Conservation (phyloP, 2,888 invertebrate genomes). For the Thereva unica region DNA sequence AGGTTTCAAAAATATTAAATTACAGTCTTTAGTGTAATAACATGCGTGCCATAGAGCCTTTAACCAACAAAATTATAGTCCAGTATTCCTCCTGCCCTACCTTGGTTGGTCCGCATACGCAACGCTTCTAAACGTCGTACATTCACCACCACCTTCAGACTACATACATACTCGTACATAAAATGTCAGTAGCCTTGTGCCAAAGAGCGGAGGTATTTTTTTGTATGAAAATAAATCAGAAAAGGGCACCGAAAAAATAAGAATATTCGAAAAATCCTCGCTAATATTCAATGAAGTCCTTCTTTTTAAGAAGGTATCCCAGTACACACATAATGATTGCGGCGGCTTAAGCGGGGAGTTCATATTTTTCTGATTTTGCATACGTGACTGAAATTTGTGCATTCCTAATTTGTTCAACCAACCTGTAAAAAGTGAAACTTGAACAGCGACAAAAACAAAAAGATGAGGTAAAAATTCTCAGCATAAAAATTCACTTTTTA, state of each 20-base stretch:
- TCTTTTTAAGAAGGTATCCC: conserved; percentile 2
- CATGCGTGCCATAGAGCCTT: conserved; percentile 30
- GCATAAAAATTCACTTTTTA: conserved; percentile 20
- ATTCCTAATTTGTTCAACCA: conserved; percentile 20
- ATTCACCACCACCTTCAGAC: conserved; percentile 4
- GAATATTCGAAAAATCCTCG: no score
- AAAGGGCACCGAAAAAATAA: no score
- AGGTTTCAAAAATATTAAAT: conserved; percentile 32
- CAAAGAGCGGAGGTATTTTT: no score
- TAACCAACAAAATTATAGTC: background rate
- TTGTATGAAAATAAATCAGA: no score
- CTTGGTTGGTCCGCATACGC: background rate
- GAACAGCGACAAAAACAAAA: no score
- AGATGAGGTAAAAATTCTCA: background rate
- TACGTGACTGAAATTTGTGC: conserved; percentile 4
- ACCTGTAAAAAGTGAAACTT: conserved; percentile 27
- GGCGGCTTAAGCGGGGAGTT: background rate
- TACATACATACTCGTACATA: no score
- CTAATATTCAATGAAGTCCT: background rate
- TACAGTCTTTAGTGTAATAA: conserved; percentile 37
- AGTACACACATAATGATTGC: conserved; percentile 14
- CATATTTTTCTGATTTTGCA: conserved; percentile 22
- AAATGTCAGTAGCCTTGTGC: no score
- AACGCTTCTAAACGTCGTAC: background rate
- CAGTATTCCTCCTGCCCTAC: no score